Evolutionary conservation across 2,888 invertebrate genomes (phyloP).

Genomic region (Pachymerium ferrugineum): DNA sequence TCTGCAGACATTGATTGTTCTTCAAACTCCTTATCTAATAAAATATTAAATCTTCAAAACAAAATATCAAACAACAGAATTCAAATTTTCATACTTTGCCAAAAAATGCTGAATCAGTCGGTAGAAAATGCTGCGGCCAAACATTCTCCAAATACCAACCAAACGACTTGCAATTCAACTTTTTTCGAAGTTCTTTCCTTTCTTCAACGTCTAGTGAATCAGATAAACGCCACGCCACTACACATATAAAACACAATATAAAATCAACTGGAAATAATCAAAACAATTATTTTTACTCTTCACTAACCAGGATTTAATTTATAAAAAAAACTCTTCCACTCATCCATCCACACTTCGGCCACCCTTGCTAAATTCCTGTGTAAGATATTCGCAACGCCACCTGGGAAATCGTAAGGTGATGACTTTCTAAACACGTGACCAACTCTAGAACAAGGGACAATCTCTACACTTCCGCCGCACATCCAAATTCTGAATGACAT

Average conservation of each 20-base stretch:
- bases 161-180: constrained; percentile 88
- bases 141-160: constrained; percentile 90
- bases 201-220: constrained; percentile 78
- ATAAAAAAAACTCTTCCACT: constrained; percentile 88
- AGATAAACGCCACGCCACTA: constrained; percentile 57
- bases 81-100: constrained; percentile 59
- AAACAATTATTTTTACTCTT: neutral
- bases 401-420: constrained; percentile 86
- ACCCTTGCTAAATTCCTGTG: constrained; percentile 86
- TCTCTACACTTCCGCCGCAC: constrained; percentile 85
- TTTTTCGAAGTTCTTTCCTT: constrained; percentile 68
- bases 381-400: constrained; percentile 80
- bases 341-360: constrained; percentile 96
- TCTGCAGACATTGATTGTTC: constrained; percentile 58
- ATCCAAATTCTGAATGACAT: constrained; percentile 93
- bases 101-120: constrained; percentile 77
- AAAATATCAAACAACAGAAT: neutral
- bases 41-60: neutral
- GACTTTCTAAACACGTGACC: constrained; percentile 88
- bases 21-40: constrained; percentile 56
- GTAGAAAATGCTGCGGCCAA: constrained; percentile 96
- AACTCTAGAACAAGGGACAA: constrained; percentile 86
- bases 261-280: constrained; percentile 31
- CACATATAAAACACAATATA: constrained; percentile 18
- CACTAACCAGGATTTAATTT: constrained; percentile 65